Conservation (phyloP, 1,140 invertebrate species). For the Nymphalis io region DNA sequence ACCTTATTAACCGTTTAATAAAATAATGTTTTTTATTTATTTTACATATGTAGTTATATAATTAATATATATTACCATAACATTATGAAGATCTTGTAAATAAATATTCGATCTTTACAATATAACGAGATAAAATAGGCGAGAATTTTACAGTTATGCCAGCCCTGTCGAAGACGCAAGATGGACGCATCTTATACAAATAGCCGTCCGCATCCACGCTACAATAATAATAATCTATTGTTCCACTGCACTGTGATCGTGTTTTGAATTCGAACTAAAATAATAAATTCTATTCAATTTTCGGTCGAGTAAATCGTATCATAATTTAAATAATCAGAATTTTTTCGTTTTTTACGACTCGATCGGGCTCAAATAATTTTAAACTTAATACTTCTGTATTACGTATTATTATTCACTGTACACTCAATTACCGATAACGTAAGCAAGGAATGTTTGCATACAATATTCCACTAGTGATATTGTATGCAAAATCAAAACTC, state of each 20-base stretch:
- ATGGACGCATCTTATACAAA: conserved; percentile 43
- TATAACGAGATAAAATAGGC: too few relatives aligned
- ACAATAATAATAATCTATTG: conserved; percentile 43
- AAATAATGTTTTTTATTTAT: too few relatives aligned
- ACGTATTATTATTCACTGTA: neutral
- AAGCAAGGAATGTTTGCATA: conserved; percentile 13
- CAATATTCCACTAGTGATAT: conserved; percentile 9
- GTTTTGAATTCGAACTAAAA: conserved; percentile 30
- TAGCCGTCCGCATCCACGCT: conserved; percentile 36
- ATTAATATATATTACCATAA: too few relatives aligned
- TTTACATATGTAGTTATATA: too few relatives aligned
- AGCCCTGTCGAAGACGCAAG: conserved; percentile 33
- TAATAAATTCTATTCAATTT: conserved; percentile 28
- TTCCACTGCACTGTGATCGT: conserved; percentile 35
- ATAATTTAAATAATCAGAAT: neutral
- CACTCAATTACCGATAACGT: neutral
- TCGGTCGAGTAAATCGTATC: conserved; percentile 14
- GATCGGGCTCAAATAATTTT: neutral
- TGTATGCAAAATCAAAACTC: conserved; percentile 30
- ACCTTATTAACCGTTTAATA: too few relatives aligned
- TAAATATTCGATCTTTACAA: too few relatives aligned
- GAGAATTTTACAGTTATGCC: neutral
- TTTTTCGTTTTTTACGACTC: neutral
- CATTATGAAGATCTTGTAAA: too few relatives aligned
- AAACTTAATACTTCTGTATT: neutral